phyloP scores from a whole-genome alignment of 1,140 invertebrate genomes.

The Conopomorpha cramerella region DNA sequence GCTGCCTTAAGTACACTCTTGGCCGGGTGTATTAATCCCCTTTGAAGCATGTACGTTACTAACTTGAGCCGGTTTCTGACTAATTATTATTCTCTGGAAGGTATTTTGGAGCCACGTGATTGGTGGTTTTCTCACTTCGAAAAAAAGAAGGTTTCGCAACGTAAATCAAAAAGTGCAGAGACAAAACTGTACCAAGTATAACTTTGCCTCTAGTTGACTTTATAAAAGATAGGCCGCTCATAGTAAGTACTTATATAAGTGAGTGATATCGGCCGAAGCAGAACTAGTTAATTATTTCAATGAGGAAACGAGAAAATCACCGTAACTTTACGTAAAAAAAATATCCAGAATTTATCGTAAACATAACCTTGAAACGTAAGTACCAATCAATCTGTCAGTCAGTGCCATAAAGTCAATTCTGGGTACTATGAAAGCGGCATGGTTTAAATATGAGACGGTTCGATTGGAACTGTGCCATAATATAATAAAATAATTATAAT shows the following conservation, averaged over 20 bases:
- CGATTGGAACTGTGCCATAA: too few species aligned
- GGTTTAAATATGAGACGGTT: too few species aligned
- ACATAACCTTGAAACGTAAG: constrained; percentile 1
- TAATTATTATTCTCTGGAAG: constrained; percentile 21
- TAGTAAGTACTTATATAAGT: constrained; percentile 23
- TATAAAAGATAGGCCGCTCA: constrained; percentile 26
- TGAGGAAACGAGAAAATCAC: too few species aligned
- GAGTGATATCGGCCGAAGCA: too few species aligned
- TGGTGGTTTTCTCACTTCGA: constrained; percentile 21
- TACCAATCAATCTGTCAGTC: too few species aligned
- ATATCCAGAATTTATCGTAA: too few species aligned
- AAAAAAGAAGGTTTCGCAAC: constrained; percentile 47
- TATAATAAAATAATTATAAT: too few species aligned
- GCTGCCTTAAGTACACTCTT: constrained; percentile 11
- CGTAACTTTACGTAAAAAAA: too few species aligned
- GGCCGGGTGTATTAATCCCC: constrained; percentile 14
- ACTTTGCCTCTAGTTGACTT: constrained; percentile 44
- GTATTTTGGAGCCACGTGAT: constrained; percentile 33
- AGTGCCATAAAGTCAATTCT: too few species aligned
- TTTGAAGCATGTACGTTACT: constrained; percentile 33
- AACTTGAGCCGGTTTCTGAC: neutral
- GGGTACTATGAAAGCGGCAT: too few species aligned
- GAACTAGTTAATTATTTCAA: too few species aligned
- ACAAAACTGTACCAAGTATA: constrained; percentile 34
- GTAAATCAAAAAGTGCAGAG: constrained; percentile 38